These are phyloP conservation scores for Odontocerum albicorne DNA, from an alignment of 2,888 invertebrate genomes.

Conservation along the genomic window DNA sequence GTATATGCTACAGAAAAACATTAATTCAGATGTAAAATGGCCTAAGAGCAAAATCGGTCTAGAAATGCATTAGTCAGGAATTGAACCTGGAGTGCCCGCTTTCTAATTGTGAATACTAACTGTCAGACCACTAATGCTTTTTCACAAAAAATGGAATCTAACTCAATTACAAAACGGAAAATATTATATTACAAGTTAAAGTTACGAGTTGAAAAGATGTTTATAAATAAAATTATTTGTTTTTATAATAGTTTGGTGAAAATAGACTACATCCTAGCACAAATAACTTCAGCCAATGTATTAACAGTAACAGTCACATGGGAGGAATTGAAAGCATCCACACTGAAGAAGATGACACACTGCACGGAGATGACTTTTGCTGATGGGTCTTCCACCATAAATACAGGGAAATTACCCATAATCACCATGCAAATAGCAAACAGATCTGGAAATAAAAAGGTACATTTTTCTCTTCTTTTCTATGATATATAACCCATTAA, in stretches of 20 bases:
- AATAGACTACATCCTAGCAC: slow-evolving; percentile 54
- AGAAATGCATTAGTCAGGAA: too few relatives aligned
- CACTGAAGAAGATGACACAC: slow-evolving; percentile 70
- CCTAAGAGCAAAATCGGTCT: too few relatives aligned
- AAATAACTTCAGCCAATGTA: slow-evolving; percentile 44
- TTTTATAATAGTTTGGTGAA: slow-evolving; percentile 53
- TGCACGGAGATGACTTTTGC: slow-evolving; percentile 65
- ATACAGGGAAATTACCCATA: slow-evolving; percentile 72
- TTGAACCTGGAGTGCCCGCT: too few relatives aligned
- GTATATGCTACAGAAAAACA: too few relatives aligned
- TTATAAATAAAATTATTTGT: too few relatives aligned
- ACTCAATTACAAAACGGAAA: too few relatives aligned
- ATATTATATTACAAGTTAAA: neutral
- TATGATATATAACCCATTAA: too few relatives aligned
- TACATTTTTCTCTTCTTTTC: too few relatives aligned
- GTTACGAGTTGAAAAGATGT: neutral
- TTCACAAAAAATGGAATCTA: too few relatives aligned
- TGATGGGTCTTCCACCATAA: slow-evolving; percentile 51
- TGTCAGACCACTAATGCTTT: too few relatives aligned
- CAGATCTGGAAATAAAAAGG: slow-evolving; percentile 88
- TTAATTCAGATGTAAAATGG: too few relatives aligned
- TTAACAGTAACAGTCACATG: slow-evolving; percentile 58
- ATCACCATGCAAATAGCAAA: slow-evolving; percentile 76
- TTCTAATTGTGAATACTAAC: too few relatives aligned
- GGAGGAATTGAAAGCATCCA: slow-evolving; percentile 69